Base-by-base conservation (phyloP, 2,113 vertebrate genomes). In the Trematocara macrostoma region DNA sequence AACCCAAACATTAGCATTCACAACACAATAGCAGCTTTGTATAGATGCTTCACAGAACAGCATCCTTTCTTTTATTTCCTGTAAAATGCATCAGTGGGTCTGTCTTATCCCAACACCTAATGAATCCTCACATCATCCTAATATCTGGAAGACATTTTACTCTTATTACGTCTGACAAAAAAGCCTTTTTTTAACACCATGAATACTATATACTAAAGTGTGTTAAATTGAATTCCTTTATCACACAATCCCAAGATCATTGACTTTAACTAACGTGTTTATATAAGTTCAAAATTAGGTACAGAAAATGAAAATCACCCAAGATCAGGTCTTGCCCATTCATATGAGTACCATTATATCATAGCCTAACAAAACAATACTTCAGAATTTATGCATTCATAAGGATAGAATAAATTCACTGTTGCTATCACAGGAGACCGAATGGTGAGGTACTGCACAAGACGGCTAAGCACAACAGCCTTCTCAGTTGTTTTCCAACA, bases 401-500 rank as follows among this genome's bases (percentile, higher is more conserved):
- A 59, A 64, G 79, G n/a, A 79, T 26, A 47, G 79, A 85, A 88
- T 84, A 81, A 81, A 92, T 88, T 57, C 78, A 20, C 71, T 69
- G 84, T 88, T 92, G 45, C 45, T 89, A 90, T 90, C 84, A 89
- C 80, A 78, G 49, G 79, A 85, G 81, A 87, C 81, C 47, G 86
- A 87, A 83, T 83, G 56, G 38, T 53, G 71, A 83, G 61, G 71
- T 64, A 11, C 56, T 51, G 91, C 67, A 64, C 61, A 35, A 59
- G 82, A 89, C 57, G 79, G 88, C 87, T 61, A 10, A 69, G 89
- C 83, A 74, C 6, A 78, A 84, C 81, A 88, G 84, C 84, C 83
- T 83, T 87, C 90, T 88, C 83, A 83, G 80, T 69, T 84, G 87
- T 89, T 69, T 91, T 81, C 87, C 89, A 92, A 93, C 90, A 94